Conservation (phyloP, 2,888 invertebrate genomes). For the Tinea trinotella region DNA sequence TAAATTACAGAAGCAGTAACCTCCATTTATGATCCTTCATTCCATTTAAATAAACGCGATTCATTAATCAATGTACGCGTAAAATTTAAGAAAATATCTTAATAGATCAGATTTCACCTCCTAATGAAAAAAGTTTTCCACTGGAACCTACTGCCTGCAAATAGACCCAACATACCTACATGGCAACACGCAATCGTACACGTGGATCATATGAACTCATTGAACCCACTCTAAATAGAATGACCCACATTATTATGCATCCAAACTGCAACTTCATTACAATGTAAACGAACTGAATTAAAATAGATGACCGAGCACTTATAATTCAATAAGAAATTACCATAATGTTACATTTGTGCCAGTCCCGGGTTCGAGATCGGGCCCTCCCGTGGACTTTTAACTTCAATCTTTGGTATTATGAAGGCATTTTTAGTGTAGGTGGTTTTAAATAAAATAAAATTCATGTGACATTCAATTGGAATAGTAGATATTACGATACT, state of each 20-base stretch:
- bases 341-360: neutral
- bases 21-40: no score
- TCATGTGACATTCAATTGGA: neutral
- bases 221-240: constrained; percentile 1
- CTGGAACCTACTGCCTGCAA: no score
- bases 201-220: neutral
- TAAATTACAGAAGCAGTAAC: no score
- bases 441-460: neutral
- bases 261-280: constrained; percentile 4
- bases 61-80: no score
- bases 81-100: no score
- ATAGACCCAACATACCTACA: no score
- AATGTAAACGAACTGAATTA: constrained; percentile 5
- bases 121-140: no score
- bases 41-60: no score
- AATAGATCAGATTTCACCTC: no score
- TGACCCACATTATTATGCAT: constrained; percentile 9
- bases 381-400: neutral
- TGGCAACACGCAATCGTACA: neutral
- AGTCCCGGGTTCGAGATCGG: neutral
- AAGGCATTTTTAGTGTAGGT: neutral
- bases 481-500: no score
- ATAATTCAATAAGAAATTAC: neutral
- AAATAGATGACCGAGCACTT: constrained; percentile 3
- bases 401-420: neutral